Conservation (phyloP, 2,797 vertebrate species). For the Acipenser ruthenus region DNA sequence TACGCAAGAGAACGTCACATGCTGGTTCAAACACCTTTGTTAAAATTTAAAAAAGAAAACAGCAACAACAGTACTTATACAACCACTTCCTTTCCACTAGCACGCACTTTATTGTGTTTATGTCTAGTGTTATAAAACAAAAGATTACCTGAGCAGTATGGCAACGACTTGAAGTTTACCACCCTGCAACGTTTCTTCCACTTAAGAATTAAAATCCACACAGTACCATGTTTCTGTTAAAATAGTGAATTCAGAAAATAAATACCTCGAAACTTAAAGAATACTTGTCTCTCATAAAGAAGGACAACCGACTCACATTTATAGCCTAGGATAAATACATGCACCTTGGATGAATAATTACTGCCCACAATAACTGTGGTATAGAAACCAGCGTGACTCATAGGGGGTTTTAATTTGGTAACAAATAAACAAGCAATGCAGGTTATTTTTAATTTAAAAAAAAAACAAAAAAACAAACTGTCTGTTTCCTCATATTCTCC, state of each 20-base stretch:
- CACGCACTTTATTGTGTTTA: too few species aligned
- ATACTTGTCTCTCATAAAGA: conserved; percentile 30
- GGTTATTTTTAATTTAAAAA: conserved; percentile 33
- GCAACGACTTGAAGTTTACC: too few species aligned
- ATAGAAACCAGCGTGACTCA: conserved; percentile 65
- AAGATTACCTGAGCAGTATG: too few species aligned
- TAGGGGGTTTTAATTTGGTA: conserved; percentile 66
- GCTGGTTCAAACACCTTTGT: conserved; percentile 2
- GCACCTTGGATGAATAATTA: conserved; percentile 72
- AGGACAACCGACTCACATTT: conserved; percentile 54
- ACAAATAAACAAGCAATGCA: conserved; percentile 45
- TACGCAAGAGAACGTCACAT: neutral
- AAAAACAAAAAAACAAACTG: too few species aligned
- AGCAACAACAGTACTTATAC: conserved; percentile 6
- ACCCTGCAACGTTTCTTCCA: too few species aligned
- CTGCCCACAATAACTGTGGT: conserved; percentile 63
- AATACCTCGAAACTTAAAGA: too few species aligned
- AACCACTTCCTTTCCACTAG: conserved; percentile 13
- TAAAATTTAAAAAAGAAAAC: conserved; percentile 1
- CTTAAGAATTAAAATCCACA: too few species aligned
- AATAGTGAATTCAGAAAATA: too few species aligned
- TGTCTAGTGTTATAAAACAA: too few species aligned
- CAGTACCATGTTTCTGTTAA: too few species aligned
- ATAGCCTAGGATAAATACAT: conserved; percentile 54
- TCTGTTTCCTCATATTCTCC: too few species aligned